Base-by-base conservation (phyloP, 1,140 invertebrate genomes). In the Vanessa atalanta region DNA sequence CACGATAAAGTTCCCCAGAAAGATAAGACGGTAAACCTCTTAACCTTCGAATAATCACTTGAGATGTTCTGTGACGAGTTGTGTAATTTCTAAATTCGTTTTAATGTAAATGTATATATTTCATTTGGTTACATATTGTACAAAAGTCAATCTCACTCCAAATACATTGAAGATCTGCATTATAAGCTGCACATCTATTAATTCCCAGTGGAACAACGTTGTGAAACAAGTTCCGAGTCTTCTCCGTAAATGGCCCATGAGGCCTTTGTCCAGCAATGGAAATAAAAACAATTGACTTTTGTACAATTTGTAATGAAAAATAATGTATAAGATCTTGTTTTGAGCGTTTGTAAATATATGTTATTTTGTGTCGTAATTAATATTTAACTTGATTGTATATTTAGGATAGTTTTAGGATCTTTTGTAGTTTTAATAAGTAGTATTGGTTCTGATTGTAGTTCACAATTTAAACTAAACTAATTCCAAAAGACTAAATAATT, bases 1-100 rank as follows among this genome's bases (percentile, higher is more conserved):
- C 57, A 15, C 57, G 13, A 61, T 73, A 7, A 73, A 73, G 57
- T 61, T 66, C 47, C 72, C 72, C 31, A 73, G 53, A 47, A 73
- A 73, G 65, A 47, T 73, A 37, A 47, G 72, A 14, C 66, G 72
- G 37, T 73, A 73, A 66, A 26, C 37, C 37, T 43, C 37, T 43
- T 9, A 43, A 8, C 37, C 37, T 8, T 43, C 37, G 37, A 43
- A 43, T 43, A 43, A 43, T 31, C 37, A 37, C 3, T 9, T 43
- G 9, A 9, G 7, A 43, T 43, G 9, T 43, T 43, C 37, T 31
- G 47, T 23, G 12, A 61, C 23, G 53, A 26, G 15, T 57, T 53
- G 48, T 50, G 48, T 6, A 50, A 2, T 50, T 50, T 43, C 37
- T 50, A 50, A 50, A 50, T n/a, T 50, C 15, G 48, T 14, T 15